Conservation (phyloP, 2,113 vertebrate genomes). For the Callionymus lyra region DNA sequence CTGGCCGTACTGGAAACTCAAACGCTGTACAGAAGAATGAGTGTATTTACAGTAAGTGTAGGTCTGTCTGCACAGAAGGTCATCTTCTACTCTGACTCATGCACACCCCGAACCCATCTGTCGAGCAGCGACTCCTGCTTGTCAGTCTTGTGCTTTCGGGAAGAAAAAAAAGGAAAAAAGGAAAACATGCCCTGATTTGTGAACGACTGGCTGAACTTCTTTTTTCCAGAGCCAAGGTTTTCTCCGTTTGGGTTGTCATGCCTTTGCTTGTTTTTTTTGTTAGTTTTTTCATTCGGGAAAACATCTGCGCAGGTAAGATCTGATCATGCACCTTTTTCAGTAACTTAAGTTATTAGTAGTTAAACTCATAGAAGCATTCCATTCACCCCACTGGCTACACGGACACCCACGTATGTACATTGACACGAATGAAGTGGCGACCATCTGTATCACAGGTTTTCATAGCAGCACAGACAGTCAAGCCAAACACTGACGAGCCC, state of each 20-base stretch:
- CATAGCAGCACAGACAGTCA: conserved; percentile 65
- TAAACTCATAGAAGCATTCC: conserved; percentile 55
- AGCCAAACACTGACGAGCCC: conserved; percentile 70
- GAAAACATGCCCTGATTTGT: conserved; percentile 53
- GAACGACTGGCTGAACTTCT: conserved; percentile 52
- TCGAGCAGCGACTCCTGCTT: conserved; percentile 31
- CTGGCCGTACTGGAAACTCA: conserved; percentile 66
- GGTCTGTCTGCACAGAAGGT: conserved; percentile 54
- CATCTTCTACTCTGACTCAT: conserved; percentile 52
- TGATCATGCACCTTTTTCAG: conserved; percentile 59
- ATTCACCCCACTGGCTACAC: conserved; percentile 52
- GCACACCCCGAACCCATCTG: conserved; percentile 38
- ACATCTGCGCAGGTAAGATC: conserved; percentile 45
- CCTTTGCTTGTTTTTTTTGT: conserved; percentile 21
- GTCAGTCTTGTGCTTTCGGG: conserved; percentile 60
- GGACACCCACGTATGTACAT: conserved; percentile 59
- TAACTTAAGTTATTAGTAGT: conserved; percentile 41
- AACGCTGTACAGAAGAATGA: conserved; percentile 78
- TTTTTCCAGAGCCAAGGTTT: conserved; percentile 32
- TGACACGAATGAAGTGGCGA: conserved; percentile 53
- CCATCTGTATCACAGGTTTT: conserved; percentile 71
- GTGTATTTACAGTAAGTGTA: conserved; percentile 83
- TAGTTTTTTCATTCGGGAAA: conserved; percentile 36
- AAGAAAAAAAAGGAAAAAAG: conserved; percentile 6
- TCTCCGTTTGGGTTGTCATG: conserved; percentile 22